A percentile compares a stretch with the other conserved stretches of the same genome.
Conservation (phyloP, 2,797 vertebrate genomes). For the Rhabdophis nuchalis region DNA sequence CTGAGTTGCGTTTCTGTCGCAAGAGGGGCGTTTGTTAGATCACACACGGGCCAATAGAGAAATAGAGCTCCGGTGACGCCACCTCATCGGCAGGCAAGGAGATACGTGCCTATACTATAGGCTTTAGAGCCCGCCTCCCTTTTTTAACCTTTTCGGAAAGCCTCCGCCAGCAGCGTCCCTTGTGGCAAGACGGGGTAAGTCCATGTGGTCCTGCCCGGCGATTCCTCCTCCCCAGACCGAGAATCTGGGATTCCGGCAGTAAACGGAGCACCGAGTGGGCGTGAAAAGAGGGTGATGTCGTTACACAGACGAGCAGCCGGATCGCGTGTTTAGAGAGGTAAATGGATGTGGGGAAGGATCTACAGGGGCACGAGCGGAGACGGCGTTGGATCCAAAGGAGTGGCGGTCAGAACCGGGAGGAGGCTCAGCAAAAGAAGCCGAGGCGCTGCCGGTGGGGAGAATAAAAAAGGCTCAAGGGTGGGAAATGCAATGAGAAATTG, state of each 20-base stretch:
- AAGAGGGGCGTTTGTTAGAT: background rate
- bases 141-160: background rate
- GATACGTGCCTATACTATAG: background rate
- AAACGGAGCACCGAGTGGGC: background rate
- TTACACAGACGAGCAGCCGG: no score
- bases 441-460: no score
- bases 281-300: accelerated
- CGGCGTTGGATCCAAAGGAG: background rate
- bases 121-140: background rate
- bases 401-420: background rate
- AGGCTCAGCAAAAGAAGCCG: background rate
- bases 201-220: background rate
- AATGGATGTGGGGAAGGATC: background rate
- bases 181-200: background rate
- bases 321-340: background rate
- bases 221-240: background rate
- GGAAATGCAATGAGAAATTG: background rate
- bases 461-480: background rate
- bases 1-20: accelerated
- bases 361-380: background rate
- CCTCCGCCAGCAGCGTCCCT: conserved; percentile 1
- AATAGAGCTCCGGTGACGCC: background rate
- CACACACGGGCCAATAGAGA: background rate
- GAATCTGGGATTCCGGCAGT: background rate
- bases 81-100: background rate